Conservation (phyloP, 2,888 invertebrate species). For the Ophion slaviceki region DNA sequence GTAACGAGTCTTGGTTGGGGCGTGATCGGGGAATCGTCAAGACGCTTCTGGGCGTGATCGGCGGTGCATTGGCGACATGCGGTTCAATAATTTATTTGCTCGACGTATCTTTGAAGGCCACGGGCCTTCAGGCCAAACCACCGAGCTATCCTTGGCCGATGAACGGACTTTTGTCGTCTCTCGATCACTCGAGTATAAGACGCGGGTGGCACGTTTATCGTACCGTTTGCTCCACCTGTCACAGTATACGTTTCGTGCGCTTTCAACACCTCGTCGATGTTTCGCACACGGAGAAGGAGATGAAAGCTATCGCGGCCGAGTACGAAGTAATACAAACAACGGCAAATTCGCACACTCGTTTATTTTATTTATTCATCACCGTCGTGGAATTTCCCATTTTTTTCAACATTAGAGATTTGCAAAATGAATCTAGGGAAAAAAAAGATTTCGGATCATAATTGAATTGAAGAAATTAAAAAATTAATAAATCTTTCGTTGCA, state of each 20-base stretch:
- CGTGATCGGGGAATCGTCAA: constrained; percentile 40
- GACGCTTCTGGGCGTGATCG: constrained; percentile 61
- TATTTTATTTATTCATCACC: no score
- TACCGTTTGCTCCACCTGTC: constrained; percentile 98
- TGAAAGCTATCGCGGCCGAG: constrained; percentile 96
- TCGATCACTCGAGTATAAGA: constrained; percentile 94
- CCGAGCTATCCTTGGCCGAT: constrained; percentile 94
- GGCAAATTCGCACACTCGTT: no score
- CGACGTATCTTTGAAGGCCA: constrained; percentile 93
- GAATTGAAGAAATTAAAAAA: no score
- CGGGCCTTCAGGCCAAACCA: constrained; percentile 90
- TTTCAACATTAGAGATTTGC: no score
- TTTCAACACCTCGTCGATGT: constrained; percentile 96
- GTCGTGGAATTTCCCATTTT: no score
- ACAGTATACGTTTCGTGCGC: constrained; percentile 95
- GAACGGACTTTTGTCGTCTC: constrained; percentile 88
- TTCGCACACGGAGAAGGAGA: constrained; percentile 95
- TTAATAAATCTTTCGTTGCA: no score
- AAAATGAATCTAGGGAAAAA: no score
- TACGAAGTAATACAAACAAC: constrained; percentile 84
- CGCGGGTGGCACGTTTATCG: constrained; percentile 98
- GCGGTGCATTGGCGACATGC: constrained; percentile 67
- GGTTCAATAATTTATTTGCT: constrained; percentile 81
- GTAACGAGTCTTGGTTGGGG: constrained; percentile 4
- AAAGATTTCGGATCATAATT: no score